Base-by-base conservation (phyloP, 2,888 invertebrate species). In the Ectropis crepuscularia region DNA sequence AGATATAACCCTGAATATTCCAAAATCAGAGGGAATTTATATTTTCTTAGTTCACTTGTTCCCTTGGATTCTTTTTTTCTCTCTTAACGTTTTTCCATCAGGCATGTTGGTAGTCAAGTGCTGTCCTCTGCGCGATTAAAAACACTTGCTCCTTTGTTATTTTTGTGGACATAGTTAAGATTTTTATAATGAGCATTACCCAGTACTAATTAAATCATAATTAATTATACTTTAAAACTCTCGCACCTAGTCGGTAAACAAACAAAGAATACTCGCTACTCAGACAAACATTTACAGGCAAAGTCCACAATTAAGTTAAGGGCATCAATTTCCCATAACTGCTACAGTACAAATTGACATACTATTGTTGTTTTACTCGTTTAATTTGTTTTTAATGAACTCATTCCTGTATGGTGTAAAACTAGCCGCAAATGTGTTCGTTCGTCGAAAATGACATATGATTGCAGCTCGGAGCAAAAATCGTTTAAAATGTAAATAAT, bases 321-420 rank as follows among this genome's bases (percentile, higher is more conserved):
- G 41, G 38, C 49, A 57, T 53, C 49, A 60, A 57, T 46, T 57
- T 60, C 62, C 51, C 59, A 46, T 10, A 47, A 39, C n/a, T 41
- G 6, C 4, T 7, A 6, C 10, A 39, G 62, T 28, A 41, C 41
- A 47, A 37, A 49, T 53, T 42, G 37, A 42, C 59, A 48, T 60
- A 54, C 11, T 41, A 50, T 6, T 53, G 11, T 61, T 49, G 55
- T 37, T 60, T 59, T 55, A 36, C 38, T 12, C 57, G 16, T 64
- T 67, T 72, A 73, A 77, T 75, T 76, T 65, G 71, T 73, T 76
- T 75, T 65, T 76, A 78, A 78, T 78, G 66, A 69, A 57, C 53
- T 61, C 65, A 61, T 71, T 62, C 63, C 61, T 53, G 57, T 46
- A 12, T 72, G 75, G 73, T 75, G 73, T 68, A 70, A 75, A 78